phyloP scores from a whole-genome alignment of 1,140 invertebrate species.

The Aphaenogaster floridana region DNA sequence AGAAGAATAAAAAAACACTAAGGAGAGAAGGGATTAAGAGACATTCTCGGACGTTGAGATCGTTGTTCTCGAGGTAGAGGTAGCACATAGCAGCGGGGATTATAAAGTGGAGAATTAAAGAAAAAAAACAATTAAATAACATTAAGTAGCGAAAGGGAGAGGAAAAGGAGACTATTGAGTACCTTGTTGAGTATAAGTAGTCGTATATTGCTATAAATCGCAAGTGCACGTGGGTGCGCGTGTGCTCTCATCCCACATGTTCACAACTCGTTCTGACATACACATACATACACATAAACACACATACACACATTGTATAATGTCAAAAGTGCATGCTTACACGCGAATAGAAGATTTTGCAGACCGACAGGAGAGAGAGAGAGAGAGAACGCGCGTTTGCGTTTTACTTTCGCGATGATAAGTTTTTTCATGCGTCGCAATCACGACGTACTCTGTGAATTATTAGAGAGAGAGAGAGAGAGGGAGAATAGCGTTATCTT shows the following conservation, averaged over 20 bases:
- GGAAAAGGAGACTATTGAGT: slow-evolving; percentile 81
- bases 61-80: slow-evolving; percentile 83
- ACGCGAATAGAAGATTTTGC: slow-evolving; percentile 58
- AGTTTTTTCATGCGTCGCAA: slow-evolving; percentile 45
- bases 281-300: slow-evolving; percentile 23
- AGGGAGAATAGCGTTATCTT: slow-evolving; percentile 78
- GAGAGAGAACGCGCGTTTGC: slow-evolving; percentile 65
- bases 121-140: slow-evolving; percentile 20
- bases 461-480: slow-evolving; percentile 51
- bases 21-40: slow-evolving; percentile 51
- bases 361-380: neutral
- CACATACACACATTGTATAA: slow-evolving; percentile 61
- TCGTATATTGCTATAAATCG: slow-evolving; percentile 81
- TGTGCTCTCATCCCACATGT: slow-evolving; percentile 56
- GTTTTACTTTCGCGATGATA: slow-evolving; percentile 68
- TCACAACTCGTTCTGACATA: neutral
- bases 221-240: slow-evolving; percentile 65
- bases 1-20: slow-evolving; percentile 60
- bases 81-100: slow-evolving; percentile 82
- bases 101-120: slow-evolving; percentile 31
- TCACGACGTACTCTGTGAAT: slow-evolving; percentile 46
- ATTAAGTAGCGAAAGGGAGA: slow-evolving; percentile 41
- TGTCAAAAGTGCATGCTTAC: slow-evolving; percentile 74
- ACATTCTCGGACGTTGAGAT: slow-evolving; percentile 70
- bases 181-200: slow-evolving; percentile 86